These are phyloP conservation scores for Echeneis naucrates DNA, from an alignment of 2,797 vertebrate species.

Conservation along the genomic window DNA sequence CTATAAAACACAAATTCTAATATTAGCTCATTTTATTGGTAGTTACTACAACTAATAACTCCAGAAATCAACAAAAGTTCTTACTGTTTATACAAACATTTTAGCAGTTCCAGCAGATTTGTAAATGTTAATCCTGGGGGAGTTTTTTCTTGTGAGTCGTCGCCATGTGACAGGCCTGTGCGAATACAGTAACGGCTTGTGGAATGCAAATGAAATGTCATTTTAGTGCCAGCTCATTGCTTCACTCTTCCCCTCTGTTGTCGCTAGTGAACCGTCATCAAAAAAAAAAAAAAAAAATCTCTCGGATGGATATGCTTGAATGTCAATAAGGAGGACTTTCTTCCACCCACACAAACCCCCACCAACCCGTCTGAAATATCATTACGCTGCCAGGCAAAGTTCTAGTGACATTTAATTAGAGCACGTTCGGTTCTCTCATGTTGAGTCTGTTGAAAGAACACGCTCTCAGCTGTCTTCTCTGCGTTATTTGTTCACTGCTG, in stretches of 20 bases:
- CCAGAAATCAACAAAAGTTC: background rate
- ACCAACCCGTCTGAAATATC: slow-evolving; percentile 62
- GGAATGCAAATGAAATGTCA: slow-evolving; percentile 72
- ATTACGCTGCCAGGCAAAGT: slow-evolving; percentile 68
- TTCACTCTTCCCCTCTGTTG: slow-evolving; percentile 35
- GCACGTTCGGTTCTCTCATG: slow-evolving; percentile 49
- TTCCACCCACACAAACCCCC: slow-evolving; percentile 39
- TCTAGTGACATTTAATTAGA: slow-evolving; percentile 77
- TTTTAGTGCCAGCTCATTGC: slow-evolving; percentile 69
- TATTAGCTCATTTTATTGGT: no score
- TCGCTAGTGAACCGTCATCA: slow-evolving; percentile 34
- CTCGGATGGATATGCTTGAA: slow-evolving; percentile 40
- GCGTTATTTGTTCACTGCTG: slow-evolving; percentile 41
- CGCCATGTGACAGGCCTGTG: slow-evolving; percentile 48
- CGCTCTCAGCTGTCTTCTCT: slow-evolving; percentile 36
- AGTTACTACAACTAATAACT: background rate
- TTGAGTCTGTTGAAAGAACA: slow-evolving; percentile 42
- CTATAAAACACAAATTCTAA: background rate
- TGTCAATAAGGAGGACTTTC: slow-evolving; percentile 53
- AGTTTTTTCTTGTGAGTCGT: slow-evolving; percentile 12
- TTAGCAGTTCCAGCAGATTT: slow-evolving; percentile 22
- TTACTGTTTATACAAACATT: background rate
- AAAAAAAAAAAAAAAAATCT: no score
- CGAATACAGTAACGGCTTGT: slow-evolving; percentile 47
- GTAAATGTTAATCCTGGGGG: slow-evolving; percentile 16